Conservation (phyloP, 2,113 vertebrate genomes). For the Pteropus alecto region DNA sequence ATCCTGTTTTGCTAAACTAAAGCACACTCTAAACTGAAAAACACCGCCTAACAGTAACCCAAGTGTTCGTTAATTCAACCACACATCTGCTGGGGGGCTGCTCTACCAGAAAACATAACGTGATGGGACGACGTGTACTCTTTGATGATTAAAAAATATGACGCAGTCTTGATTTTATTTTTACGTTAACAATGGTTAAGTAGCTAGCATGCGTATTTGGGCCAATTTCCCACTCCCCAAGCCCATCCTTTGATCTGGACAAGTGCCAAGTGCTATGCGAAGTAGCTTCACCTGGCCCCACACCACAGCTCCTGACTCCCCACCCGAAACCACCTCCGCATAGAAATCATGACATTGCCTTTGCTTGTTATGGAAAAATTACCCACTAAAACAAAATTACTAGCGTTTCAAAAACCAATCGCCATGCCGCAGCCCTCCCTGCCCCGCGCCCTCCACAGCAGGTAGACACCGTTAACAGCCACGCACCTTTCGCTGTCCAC, state of each 20-base stretch:
- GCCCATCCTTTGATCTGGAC: background rate
- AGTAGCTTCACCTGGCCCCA: rapidly evolving
- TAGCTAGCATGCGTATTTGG: rapidly evolving
- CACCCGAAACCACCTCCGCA: background rate
- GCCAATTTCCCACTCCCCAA: rapidly evolving
- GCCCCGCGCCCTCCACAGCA: rapidly evolving
- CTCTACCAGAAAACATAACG: rapidly evolving
- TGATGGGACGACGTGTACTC: rapidly evolving
- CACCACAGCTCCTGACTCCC: no score
- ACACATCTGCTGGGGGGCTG: rapidly evolving
- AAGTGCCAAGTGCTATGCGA: rapidly evolving
- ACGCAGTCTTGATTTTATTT: background rate
- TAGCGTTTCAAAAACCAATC: background rate
- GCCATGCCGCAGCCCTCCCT: background rate
- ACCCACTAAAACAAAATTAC: background rate
- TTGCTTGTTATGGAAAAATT: background rate
- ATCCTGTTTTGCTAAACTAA: background rate
- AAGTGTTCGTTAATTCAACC: background rate
- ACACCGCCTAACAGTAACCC: no score
- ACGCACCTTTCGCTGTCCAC: background rate
- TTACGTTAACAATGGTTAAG: background rate
- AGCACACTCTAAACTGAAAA: background rate
- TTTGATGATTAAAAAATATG: rapidly evolving
- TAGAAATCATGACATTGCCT: background rate
- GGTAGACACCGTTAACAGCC: background rate